phyloP scores from a whole-genome alignment of 2,888 invertebrate species.

The Pegoplata infirma region DNA sequence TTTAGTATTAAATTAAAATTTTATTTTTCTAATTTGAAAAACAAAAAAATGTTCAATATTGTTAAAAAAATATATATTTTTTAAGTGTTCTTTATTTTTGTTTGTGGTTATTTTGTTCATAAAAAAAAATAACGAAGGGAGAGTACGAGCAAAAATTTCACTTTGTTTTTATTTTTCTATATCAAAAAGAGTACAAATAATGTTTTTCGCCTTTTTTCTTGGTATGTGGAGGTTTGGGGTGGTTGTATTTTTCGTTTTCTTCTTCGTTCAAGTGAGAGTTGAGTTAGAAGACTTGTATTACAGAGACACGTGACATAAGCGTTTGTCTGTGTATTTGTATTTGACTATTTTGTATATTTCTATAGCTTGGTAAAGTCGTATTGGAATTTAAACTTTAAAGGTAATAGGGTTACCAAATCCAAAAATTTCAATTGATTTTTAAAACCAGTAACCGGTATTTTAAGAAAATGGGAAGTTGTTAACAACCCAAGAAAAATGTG shows the following conservation, averaged over 20 bases:
- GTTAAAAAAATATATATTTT: conserved; percentile 38
- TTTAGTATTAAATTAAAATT: not conserved
- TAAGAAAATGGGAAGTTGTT: too few relatives aligned
- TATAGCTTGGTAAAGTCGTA: conserved; percentile 36
- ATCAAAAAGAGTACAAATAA: conserved; percentile 33
- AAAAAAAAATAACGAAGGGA: conserved; percentile 37
- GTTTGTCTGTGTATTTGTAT: conserved; percentile 33
- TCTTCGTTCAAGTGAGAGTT: conserved; percentile 36
- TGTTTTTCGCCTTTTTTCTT: conserved; percentile 42
- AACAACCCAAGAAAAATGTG: too few relatives aligned
- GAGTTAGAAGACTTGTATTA: conserved; percentile 47
- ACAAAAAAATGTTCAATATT: conserved; percentile 27
- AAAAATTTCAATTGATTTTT: not conserved
- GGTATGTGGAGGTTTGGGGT: conserved; percentile 50
- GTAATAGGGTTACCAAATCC: conserved; percentile 30
- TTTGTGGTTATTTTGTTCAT: conserved; percentile 53
- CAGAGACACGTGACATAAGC: conserved; percentile 58
- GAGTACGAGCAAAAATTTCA: conserved; percentile 52
- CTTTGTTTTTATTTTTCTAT: conserved; percentile 53
- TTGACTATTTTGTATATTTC: conserved; percentile 48
- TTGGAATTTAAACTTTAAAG: conserved; percentile 59
- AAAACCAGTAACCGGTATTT: not conserved
- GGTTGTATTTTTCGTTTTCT: conserved; percentile 47
- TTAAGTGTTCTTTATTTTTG: conserved; percentile 35
- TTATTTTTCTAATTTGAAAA: not conserved